These are phyloP conservation scores for Bombus superbus DNA, from an alignment of 1,140 invertebrate genomes.

Conservation along the genomic window DNA sequence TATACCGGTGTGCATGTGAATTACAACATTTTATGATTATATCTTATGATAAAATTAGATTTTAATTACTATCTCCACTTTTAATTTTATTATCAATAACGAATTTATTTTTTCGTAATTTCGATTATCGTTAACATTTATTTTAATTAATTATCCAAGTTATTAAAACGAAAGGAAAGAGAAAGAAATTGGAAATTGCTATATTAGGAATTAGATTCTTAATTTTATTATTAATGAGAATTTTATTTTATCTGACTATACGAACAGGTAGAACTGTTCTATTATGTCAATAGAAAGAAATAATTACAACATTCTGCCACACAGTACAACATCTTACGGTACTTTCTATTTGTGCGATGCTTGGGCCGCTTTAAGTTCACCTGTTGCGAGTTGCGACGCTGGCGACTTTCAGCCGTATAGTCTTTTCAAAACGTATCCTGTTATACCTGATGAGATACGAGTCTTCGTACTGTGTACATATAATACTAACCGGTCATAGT, in stretches of 20 bases:
- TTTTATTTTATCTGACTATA: neutral
- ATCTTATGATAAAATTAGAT: too few species aligned
- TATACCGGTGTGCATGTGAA: too few species aligned
- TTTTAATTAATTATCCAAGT: neutral
- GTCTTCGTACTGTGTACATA: neutral
- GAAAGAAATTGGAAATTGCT: neutral
- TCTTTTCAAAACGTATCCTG: conserved; percentile 5
- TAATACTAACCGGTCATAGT: neutral
- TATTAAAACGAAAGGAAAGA: neutral
- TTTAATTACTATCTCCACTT: too few species aligned
- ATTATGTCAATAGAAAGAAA: conserved; percentile 1
- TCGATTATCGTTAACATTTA: too few species aligned
- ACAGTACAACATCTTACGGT: conserved; percentile 7
- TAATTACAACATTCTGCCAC: conserved; percentile 9
- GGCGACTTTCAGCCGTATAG: conserved; percentile 1
- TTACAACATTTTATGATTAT: neutral
- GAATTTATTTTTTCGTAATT: too few species aligned
- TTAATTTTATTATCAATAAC: too few species aligned
- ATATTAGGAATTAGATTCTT: neutral
- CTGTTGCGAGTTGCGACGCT: conserved; percentile 37
- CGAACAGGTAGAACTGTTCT: neutral
- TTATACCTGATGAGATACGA: conserved; percentile 8
- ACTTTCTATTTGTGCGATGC: conserved; percentile 37
- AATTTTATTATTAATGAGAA: neutral
- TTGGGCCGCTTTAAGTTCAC: conserved; percentile 32